Evolutionary conservation across 2,113 vertebrate genomes (phyloP), one percentile per base, ranked within the genome.

Genomic region (Ageneiosus marmoratus): DNA sequence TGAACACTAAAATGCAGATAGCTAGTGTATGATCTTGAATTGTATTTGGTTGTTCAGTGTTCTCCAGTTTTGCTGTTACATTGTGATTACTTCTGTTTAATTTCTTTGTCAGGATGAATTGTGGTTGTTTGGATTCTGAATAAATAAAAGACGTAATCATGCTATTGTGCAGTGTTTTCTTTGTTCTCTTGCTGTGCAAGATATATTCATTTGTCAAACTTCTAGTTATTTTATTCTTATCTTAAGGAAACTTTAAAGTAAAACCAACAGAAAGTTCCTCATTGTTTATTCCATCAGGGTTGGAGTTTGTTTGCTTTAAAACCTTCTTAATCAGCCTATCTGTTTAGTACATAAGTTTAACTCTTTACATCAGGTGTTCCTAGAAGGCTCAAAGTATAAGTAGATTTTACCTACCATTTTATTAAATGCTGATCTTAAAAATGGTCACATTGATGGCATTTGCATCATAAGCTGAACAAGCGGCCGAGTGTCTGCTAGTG

Each of bases 81-180:
- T 83, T 90, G 79, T 70, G 88, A 84, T 90, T 88, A 79, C 65
- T 74, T 87, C 84, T 80, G 80, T 60, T 89, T 37, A 67, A 34
- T 44, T 6, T 41, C 83, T 75, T 82, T 79, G 77, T 89, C 53
- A 65, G 22, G 27, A 46, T 34, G 9, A 37, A 22, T 46, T 65
- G 7, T 53, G 29, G 32, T 20, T 46, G 34, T 90, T 65, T 89
- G 89, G 69, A 90, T 91, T 91, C 87, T 88, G 87, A 85, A 16
- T 41, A 89, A 91, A 93, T 91, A 90, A 91, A 92, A 91, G 22
- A 20, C 11, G 84, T 27, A 1, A 69, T 79, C 60, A 82, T 85
- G 72, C 32, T 87, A 69, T 84, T 90, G 85, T 85, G 73, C 69
- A 78, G 78, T 77, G 16, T 53, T 27, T 51, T 50, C 22, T 41